Base-by-base conservation (phyloP, 2,888 invertebrate species). In the Tenthredo notha region DNA sequence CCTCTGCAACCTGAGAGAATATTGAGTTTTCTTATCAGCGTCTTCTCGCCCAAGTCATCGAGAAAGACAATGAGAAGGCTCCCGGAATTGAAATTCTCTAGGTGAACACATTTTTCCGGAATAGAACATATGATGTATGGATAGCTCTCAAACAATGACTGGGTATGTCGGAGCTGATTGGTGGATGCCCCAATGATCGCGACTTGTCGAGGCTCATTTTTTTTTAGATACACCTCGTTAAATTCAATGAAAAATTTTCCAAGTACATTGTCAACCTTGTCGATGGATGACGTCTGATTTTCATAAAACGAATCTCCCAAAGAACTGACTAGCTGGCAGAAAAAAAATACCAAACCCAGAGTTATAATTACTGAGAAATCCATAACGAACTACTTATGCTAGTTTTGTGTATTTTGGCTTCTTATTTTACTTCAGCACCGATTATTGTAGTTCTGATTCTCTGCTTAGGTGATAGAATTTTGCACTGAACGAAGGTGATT, bases 21-120 rank as follows among this genome's bases (percentile, higher is more conserved):
- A 9, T 74, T 74, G 21, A n/a, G 29, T 12, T 74, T n/a, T 2
- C 40, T 74, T 10, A 12, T 21, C 6, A 74, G 25, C 10, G 25
- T 40, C n/a, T 70, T 70, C 72, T 74, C 15, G 43, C 21, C 25
- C 72, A 74, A 74, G 37, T 74, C 72, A 7, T 74, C 40, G 3
- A 74, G 40, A 43, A 74, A 74, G 21, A 74, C 10, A 10, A 74
- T 7, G 15, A 43, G n/a, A 25, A 74, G 43, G 40, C 21, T 74
- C 2, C 72, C 40, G 0, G 72, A 2, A 40, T 7, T 25, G 21
- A 43, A 74, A 43, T 10, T 3, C 18, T 74, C 21, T 43, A 43
- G 43, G 12, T 43, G 15, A 43, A 21, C 21, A 25, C 72, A 74
- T 21, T 2, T 4, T 43, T 43, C 43, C 9, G 21, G 43, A 43